Conservation (phyloP, 2,113 vertebrate species). For the Tragelaphus scriptus region DNA sequence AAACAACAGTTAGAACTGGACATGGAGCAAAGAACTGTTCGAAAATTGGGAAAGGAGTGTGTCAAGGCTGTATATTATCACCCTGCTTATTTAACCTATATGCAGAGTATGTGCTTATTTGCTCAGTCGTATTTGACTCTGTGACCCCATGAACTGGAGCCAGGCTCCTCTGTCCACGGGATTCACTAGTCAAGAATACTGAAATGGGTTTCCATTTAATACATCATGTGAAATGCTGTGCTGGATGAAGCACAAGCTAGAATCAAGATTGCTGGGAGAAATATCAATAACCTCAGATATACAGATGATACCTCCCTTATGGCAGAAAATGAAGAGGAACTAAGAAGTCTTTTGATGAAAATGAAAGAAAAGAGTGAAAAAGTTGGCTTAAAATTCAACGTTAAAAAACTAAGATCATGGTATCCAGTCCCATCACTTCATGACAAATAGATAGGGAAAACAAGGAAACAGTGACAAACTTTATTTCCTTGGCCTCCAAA, state of each 20-base stretch:
- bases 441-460: not conserved
- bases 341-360: not conserved
- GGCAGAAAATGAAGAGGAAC: not conserved
- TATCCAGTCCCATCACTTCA: not conserved
- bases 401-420: not conserved
- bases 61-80: not conserved
- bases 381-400: not conserved
- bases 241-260: not conserved
- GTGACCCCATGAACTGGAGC: not conserved
- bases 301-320: not conserved
- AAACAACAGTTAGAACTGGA: not conserved
- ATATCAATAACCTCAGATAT: not conserved
- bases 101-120: not conserved
- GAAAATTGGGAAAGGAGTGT: not conserved
- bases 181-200: not conserved
- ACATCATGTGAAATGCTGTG: fast-evolving
- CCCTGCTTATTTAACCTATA: not conserved
- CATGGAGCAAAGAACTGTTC: not conserved
- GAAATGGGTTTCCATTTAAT: not conserved
- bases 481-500: not conserved
- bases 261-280: not conserved
- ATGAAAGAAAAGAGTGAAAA: not conserved
- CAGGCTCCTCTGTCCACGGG: not conserved
- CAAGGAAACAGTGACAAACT: not conserved
- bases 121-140: not conserved